Base-by-base conservation (phyloP, 2,113 vertebrate species). In the Clarias macrocephalus region DNA sequence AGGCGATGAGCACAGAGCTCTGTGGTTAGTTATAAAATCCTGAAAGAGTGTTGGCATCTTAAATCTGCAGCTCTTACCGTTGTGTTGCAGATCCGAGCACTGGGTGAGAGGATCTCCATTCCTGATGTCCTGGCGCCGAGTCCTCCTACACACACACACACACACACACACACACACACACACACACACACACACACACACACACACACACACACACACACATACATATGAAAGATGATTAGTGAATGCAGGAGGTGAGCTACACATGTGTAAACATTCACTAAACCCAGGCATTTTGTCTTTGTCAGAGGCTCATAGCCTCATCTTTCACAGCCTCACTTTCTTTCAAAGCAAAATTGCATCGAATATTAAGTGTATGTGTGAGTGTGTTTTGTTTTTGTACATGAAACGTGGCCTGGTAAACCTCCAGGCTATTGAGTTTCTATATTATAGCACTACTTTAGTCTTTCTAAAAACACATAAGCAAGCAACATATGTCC, bases 91-190 rank as follows among this genome's bases (percentile, higher is more conserved):
- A 89, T 99, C 98, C 7, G 97, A 98, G 88, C 98, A 99, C 83
- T 99, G 98, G 48, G 97, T 99, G 70, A 99, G 94, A 0, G 98
- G 98, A 89, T 99, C 98, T 91, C 98, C 98, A 1, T 99, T 99
- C 89, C 97, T 95, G 93, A 99, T 98, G 88, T 99, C 98, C 91
- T 99, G 98, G 65, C 98, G 92, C 89, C 98, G 96, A 30, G 97
- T 99, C 84, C 98, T 97, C 91, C 98, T 99, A 93, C 25, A 23
- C 77, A 60, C 28, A 60, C 18, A 80, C 79, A 81, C 10, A 59
- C 54, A 57, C 57, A 80, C 57, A n/a, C n/a, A n/a, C n/a, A n/a
- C n/a, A n/a, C n/a, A 62, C n/a, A 59, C 28, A 54, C 56, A 93
- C 84, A 94, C 82, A 88, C 88, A 87, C 79, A 81, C 10, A 93